Conservation (phyloP, 2,113 vertebrate species). For the Dromaius novaehollandiae region DNA sequence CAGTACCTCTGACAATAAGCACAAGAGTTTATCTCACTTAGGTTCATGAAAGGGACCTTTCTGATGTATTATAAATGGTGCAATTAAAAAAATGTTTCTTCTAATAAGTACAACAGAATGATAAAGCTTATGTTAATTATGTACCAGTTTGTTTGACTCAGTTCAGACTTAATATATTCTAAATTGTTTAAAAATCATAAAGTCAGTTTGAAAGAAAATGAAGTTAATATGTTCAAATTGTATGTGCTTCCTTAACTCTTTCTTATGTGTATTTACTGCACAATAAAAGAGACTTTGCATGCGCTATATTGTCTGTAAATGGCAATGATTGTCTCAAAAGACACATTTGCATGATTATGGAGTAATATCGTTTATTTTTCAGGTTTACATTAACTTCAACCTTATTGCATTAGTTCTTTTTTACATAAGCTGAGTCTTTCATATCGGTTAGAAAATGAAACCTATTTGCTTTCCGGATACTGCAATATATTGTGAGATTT, state of each 20-base stretch:
- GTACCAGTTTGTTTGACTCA: conserved; percentile 43
- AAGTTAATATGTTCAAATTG: conserved; percentile 54
- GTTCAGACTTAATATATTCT: conserved; percentile 52
- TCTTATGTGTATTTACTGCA: conserved; percentile 71
- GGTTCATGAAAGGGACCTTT: conserved; percentile 28
- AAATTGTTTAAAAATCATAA: conserved; percentile 61
- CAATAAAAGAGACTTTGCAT: conserved; percentile 78
- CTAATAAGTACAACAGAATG: conserved; percentile 31
- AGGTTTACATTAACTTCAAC: conserved; percentile 33
- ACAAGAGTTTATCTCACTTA: conserved; percentile 39
- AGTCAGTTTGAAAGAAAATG: conserved; percentile 33
- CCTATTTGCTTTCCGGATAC: not conserved
- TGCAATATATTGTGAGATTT: not conserved
- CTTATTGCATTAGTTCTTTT: not conserved
- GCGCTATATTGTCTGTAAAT: conserved; percentile 74
- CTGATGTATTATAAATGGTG: conserved; percentile 49
- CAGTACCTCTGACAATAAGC: conserved; percentile 34
- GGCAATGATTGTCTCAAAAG: conserved; percentile 65
- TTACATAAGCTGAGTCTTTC: not conserved
- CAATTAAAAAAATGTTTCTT: conserved; percentile 52
- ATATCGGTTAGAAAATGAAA: not conserved
- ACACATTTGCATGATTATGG: conserved; percentile 51
- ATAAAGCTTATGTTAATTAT: conserved; percentile 51
- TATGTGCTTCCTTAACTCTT: conserved; percentile 55
- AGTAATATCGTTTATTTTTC: conserved; percentile 35